Base-by-base conservation (phyloP, 2,888 invertebrate genomes). In the Arrhopalites spinosus region DNA sequence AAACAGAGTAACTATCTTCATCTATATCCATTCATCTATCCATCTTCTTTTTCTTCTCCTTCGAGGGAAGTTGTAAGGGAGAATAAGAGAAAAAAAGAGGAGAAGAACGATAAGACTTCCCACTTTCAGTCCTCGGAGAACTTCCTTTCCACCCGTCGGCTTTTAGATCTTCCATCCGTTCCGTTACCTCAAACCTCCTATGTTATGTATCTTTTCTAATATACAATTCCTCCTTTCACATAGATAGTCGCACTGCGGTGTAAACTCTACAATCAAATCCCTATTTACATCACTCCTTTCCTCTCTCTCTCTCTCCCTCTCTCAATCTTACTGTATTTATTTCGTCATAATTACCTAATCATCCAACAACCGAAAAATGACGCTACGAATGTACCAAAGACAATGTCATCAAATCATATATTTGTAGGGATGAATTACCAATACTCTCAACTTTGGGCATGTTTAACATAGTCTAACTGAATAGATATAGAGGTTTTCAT, bases 1-100 rank as follows among this genome's bases (percentile, higher is more conserved):
- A 70, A 70, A 70, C 59, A 70, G 70, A 70, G 59, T 70, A 70
- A 70, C 70, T 69, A 53, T 29, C 69, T 50, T 23, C 70, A 70
- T 70, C 70, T 45, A 70, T 70, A 47, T 70, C 59, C 70, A 70
- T 70, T 69, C 69, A 69, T 69, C 70, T 70, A 70, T 70, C 70
- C 70, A 70, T 70, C 70, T 70, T 70, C 70, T 53, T 69, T 50
- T 69, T 53, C 69, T 56, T 59, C 70, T 56, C 36, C 56, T 59
- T 30, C 36, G 43, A 30, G 36, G 23, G 20, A n/a, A 50, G 50
- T 50, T 15, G 50, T 36, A 36, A 36, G 8, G 50, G 50, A 3
- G n/a, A 50, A 50, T 8, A 50, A 50, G 17, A 50, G n/a, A 20
- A n/a, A 66, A 43, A 59, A 56, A 59, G 56, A 70, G 56, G 56